Conservation (phyloP, 2,113 vertebrate genomes). For the Eulemur macaco region DNA sequence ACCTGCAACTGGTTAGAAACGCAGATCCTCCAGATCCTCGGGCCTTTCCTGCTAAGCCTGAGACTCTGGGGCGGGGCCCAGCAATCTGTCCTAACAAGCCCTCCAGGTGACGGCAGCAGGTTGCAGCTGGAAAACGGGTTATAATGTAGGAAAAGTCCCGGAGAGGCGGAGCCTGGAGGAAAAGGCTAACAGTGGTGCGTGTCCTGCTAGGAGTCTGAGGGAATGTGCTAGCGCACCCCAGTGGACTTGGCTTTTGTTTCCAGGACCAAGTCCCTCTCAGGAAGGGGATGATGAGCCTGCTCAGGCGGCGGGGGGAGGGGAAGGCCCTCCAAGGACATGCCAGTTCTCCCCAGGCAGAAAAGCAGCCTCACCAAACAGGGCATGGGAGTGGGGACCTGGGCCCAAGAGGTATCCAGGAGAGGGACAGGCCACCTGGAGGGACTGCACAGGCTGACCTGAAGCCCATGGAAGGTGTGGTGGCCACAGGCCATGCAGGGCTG, state of each 20-base stretch:
- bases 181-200: not conserved
- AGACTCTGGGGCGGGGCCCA: not conserved
- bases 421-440: not conserved
- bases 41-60: not conserved
- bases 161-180: not conserved
- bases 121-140: not conserved
- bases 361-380: not conserved
- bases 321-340: not conserved
- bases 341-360: not conserved
- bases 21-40: too few relatives aligned
- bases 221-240: accelerated
- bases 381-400: not conserved
- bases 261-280: too few relatives aligned
- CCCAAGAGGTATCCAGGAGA: not conserved
- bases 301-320: not conserved
- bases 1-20: not conserved
- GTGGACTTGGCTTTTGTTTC: not conserved
- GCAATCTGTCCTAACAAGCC: not conserved
- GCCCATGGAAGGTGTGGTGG: not conserved
- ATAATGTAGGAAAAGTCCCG: not conserved
- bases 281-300: not conserved
- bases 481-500: not conserved
- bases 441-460: not conserved
- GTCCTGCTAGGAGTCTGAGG: not conserved
- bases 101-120: not conserved